These are phyloP conservation scores for Blastobasis lacticolella DNA, from an alignment of 2,888 invertebrate genomes.

Conservation along the genomic window DNA sequence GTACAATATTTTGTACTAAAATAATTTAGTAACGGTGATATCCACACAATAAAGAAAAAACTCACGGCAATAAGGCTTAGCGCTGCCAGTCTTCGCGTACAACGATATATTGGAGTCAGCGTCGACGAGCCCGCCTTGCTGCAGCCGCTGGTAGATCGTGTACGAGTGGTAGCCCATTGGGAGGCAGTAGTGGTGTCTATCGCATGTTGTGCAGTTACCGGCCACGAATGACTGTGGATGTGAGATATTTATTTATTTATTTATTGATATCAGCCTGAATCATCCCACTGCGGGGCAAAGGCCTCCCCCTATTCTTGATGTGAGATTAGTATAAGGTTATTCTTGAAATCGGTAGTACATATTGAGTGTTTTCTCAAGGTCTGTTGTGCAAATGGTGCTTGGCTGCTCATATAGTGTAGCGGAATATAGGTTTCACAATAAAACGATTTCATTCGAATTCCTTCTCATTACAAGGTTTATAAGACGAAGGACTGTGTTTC, in stretches of 20 bases:
- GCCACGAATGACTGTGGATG: slow-evolving; percentile 76
- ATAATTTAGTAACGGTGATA: no score
- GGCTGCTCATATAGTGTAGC: no score
- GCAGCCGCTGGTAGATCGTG: slow-evolving; percentile 65
- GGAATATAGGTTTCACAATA: no score
- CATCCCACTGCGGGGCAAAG: no score
- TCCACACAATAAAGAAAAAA: slow-evolving; percentile 11
- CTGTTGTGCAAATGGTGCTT: no score
- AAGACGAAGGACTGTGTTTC: no score
- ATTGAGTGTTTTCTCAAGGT: no score
- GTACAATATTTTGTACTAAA: no score
- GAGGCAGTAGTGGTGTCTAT: slow-evolving; percentile 78
- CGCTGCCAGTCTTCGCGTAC: slow-evolving; percentile 82
- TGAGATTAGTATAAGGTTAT: no score
- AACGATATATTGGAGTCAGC: slow-evolving; percentile 72
- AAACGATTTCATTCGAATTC: no score
- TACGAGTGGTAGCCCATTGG: slow-evolving; percentile 80
- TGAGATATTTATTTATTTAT: neutral
- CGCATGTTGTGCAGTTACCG: slow-evolving; percentile 82
- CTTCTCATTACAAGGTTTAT: no score
- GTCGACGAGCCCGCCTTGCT: slow-evolving; percentile 53
- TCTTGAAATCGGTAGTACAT: no score
- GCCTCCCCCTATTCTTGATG: neutral
- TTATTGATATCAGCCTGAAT: neutral
- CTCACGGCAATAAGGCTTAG: slow-evolving; percentile 85